A percentile compares a stretch with the other conserved stretches of the same genome.
Evolutionary conservation across 2,113 vertebrate species (phyloP).

Genomic region (Rousettus leschenaultii): DNA sequence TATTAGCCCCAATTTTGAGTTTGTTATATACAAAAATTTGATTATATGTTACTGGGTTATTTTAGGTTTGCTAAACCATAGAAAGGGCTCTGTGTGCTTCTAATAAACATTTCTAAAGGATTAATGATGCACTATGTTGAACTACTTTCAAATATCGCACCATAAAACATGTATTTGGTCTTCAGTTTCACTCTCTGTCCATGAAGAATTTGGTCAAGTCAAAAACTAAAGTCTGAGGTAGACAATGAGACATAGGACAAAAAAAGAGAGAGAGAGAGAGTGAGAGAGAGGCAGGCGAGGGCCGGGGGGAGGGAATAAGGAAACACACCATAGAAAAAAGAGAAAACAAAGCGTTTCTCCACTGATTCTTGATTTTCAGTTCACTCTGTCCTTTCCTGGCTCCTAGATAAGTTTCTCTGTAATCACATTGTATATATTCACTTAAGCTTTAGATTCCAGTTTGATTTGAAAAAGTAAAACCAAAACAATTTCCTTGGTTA

Average conservation of each 20-base stretch:
- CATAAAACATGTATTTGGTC: not conserved
- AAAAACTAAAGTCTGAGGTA: not conserved
- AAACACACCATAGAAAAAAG: not conserved
- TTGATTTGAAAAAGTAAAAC: slow-evolving; percentile 23
- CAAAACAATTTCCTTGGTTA: slow-evolving; percentile 11
- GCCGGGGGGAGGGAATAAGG: not conserved
- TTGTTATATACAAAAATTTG: not conserved
- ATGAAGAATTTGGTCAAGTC: not conserved
- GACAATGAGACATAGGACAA: not conserved
- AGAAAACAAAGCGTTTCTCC: not conserved
- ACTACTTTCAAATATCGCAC: not conserved
- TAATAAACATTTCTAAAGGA: not conserved
- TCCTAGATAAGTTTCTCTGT: not conserved
- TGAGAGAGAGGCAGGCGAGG: too few relatives aligned
- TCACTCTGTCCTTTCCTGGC: not conserved
- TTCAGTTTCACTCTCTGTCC: not conserved
- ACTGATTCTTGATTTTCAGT: not conserved
- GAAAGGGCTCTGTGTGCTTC: not conserved
- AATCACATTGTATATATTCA: not conserved
- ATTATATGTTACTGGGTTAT: not conserved
- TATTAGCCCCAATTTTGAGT: not conserved
- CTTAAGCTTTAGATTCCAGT: slow-evolving; percentile 1
- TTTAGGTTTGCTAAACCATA: not conserved
- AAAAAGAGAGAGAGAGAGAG: not conserved
- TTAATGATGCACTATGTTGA: not conserved